These are phyloP conservation scores for Threskiornis aethiopicus DNA, from an alignment of 2,797 vertebrate species.

Conservation along the genomic window DNA sequence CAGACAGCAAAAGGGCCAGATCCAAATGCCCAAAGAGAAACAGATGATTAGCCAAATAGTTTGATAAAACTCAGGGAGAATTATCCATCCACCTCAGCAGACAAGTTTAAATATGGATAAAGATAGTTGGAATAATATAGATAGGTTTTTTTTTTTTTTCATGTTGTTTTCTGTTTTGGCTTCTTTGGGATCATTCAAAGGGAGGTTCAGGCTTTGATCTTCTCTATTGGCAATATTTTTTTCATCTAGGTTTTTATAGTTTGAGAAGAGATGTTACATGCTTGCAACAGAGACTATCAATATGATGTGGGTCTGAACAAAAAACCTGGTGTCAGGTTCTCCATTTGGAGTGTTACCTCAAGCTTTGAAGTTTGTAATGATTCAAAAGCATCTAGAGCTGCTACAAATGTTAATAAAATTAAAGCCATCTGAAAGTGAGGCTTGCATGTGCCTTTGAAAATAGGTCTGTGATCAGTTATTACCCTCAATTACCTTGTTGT, in stretches of 20 bases:
- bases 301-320: conserved; percentile 41
- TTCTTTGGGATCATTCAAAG: conserved; percentile 58
- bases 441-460: conserved; percentile 82
- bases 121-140: background rate
- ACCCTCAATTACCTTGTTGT: conserved; percentile 96
- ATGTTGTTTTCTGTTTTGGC: conserved; percentile 62
- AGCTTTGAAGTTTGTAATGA: conserved; percentile 79
- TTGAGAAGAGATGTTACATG: conserved; percentile 53
- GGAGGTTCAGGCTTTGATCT: conserved; percentile 65
- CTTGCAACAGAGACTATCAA: conserved; percentile 26
- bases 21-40: background rate
- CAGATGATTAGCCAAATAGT: background rate
- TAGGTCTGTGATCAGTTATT: conserved; percentile 91
- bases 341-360: conserved; percentile 73
- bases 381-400: conserved; percentile 79
- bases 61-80: background rate
- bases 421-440: conserved; percentile 89
- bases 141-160: background rate
- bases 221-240: conserved; percentile 39
- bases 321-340: conserved; percentile 72
- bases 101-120: conserved; percentile 44
- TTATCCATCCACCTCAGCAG: background rate
- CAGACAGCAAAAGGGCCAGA: background rate
- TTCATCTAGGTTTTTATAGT: conserved; percentile 60
- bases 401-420: conserved; percentile 98